phyloP scores from a whole-genome alignment of 2,113 vertebrate species.

The Alosa alosa region DNA sequence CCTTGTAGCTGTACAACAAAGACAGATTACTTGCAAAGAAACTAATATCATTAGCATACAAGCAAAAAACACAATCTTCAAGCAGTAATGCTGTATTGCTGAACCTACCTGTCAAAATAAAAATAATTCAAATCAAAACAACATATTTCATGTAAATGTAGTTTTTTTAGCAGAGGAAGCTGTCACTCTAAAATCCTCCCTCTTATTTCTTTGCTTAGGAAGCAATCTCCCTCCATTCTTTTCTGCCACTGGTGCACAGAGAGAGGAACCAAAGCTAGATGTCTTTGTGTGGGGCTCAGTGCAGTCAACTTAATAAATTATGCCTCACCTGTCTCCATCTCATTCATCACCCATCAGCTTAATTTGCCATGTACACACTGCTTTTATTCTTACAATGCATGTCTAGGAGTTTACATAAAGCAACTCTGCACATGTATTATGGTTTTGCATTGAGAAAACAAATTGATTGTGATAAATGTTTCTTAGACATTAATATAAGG shows the following conservation, averaged over 20 bases:
- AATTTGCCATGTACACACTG: neutral
- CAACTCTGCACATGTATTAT: neutral
- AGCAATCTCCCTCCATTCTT: neutral
- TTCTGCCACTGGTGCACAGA: neutral
- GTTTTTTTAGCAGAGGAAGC: neutral
- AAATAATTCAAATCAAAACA: too few species aligned
- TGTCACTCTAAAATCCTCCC: neutral
- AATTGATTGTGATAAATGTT: neutral
- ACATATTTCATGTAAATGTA: too few species aligned
- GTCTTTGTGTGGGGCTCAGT: neutral
- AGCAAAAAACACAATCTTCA: neutral
- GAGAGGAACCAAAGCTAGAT: conserved; percentile 21
- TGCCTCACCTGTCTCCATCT: neutral
- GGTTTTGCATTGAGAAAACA: neutral
- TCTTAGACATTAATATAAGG: neutral
- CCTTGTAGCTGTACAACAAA: too few species aligned
- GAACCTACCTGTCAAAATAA: too few species aligned
- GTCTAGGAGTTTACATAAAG: neutral
- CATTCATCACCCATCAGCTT: neutral
- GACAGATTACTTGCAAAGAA: too few species aligned
- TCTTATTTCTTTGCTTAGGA: neutral
- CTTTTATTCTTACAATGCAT: neutral
- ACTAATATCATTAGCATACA: neutral
- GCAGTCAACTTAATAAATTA: conserved; percentile 25
- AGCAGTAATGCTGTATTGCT: too few species aligned